Percentiles rank a stretch among this genome's conserved stretches.
These are phyloP conservation scores for Rosalia funebris DNA, from an alignment of 2,888 invertebrate species.

Conservation along the genomic window DNA sequence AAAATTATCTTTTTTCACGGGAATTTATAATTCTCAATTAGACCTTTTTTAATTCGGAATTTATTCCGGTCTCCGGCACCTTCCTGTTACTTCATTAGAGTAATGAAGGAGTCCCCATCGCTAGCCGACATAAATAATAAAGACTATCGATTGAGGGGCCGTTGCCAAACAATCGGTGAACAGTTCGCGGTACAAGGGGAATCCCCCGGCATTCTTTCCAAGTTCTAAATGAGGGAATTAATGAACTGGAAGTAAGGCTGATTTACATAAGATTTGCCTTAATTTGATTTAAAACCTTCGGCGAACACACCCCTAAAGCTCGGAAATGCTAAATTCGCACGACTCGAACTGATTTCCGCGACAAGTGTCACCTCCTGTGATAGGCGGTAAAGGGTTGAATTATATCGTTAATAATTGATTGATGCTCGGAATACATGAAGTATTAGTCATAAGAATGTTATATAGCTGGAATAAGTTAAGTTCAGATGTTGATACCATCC, in stretches of 20 bases:
- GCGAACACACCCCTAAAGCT: background rate
- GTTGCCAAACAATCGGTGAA: constrained; percentile 14
- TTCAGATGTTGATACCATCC: too few relatives aligned
- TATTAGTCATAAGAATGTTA: too few relatives aligned
- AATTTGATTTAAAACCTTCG: constrained; percentile 12
- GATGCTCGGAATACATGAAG: too few relatives aligned
- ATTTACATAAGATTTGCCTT: constrained; percentile 5
- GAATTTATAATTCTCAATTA: constrained; percentile 15
- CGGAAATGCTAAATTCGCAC: constrained; percentile 22
- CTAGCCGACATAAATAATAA: too few relatives aligned
- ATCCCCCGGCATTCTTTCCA: background rate
- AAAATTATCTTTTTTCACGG: background rate
- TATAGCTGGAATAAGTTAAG: too few relatives aligned
- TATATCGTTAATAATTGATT: constrained; percentile 18
- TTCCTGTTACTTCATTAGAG: constrained; percentile 14
- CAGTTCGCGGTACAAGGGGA: background rate
- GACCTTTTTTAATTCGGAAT: constrained; percentile 12
- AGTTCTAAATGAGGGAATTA: constrained; percentile 10
- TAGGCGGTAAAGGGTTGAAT: background rate
- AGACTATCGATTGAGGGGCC: background rate
- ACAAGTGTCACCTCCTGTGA: constrained; percentile 4
- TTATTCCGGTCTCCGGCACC: background rate
- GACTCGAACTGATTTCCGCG: constrained; percentile 11
- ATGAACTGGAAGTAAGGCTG: constrained; percentile 15
- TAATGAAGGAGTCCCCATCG: too few relatives aligned